A percentile compares a stretch with the other conserved stretches of the same genome.
Evolutionary conservation across 2,888 invertebrate species (phyloP).

Genomic region (Tachina fera): DNA sequence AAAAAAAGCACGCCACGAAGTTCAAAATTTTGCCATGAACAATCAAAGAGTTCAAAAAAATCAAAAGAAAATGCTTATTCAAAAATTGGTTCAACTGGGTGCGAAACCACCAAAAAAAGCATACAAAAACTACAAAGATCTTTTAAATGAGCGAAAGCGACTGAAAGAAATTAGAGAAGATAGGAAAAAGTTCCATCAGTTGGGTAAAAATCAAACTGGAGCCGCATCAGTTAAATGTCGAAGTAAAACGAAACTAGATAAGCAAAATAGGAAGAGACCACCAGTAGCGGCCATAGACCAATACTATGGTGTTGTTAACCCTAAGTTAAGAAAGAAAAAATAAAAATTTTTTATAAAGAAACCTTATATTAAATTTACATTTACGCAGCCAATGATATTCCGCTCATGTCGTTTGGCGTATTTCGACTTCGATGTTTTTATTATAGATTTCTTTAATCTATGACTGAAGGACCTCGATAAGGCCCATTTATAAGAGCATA

Average conservation of each 20-base stretch:
- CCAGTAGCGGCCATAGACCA: constrained; percentile 83
- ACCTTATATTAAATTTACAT: background rate
- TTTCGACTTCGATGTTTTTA: too few species aligned
- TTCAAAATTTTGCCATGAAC: constrained; percentile 92
- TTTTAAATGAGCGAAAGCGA: constrained; percentile 86
- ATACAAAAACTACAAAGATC: constrained; percentile 89
- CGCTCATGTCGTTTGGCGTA: too few species aligned
- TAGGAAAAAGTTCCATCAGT: constrained; percentile 84
- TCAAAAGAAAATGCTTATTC: constrained; percentile 91
- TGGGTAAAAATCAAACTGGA: constrained; percentile 86
- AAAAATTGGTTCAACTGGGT: constrained; percentile 90
- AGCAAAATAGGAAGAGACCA: constrained; percentile 83
- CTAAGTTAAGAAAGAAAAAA: constrained; percentile 77
- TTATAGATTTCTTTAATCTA: too few species aligned
- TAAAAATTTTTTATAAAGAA: constrained; percentile 44
- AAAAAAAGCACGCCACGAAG: constrained; percentile 90
- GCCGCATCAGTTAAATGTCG: constrained; percentile 84
- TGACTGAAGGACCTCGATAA: too few species aligned
- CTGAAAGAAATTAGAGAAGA: constrained; percentile 84
- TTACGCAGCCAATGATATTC: background rate
- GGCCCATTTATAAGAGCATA: too few species aligned
- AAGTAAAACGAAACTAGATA: constrained; percentile 78
- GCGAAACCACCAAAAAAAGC: constrained; percentile 90
- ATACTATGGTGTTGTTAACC: constrained; percentile 81
- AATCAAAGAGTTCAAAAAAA: constrained; percentile 87